Conservation (phyloP, 2,797 vertebrate genomes). For the Eulemur mongoz region DNA sequence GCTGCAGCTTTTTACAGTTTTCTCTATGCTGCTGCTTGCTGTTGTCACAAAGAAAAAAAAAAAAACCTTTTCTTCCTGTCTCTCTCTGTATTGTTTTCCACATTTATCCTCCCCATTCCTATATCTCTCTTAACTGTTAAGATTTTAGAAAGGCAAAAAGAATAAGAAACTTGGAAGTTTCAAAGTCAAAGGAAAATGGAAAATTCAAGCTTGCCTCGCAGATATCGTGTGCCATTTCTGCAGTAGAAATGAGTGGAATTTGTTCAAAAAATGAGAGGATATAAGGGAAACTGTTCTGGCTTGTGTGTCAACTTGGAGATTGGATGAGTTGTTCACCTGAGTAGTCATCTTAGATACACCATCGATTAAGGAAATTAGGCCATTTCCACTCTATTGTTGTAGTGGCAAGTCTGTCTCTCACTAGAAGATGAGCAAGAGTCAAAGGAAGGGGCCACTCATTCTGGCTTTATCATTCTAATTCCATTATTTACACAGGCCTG, state of each 20-base stretch:
- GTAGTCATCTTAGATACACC: neutral
- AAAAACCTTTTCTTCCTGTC: neutral
- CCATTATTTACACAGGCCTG: neutral
- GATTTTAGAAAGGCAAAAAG: slow-evolving; percentile 35
- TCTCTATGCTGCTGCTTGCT: neutral
- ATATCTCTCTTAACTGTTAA: neutral
- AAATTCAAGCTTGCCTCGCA: neutral
- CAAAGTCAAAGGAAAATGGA: slow-evolving; percentile 13
- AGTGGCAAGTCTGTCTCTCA: neutral
- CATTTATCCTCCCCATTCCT: slow-evolving; percentile 1
- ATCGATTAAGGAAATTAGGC: neutral
- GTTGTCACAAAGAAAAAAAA: neutral
- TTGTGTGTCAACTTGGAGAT: neutral
- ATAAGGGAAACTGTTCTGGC: neutral
- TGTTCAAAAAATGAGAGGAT: neutral
- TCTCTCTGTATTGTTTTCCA: neutral
- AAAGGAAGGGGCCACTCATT: neutral
- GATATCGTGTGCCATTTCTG: neutral
- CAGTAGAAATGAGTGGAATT: neutral
- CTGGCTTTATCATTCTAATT: neutral
- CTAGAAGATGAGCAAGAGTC: neutral
- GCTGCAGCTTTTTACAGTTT: neutral
- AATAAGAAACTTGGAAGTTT: neutral
- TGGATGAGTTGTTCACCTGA: neutral
- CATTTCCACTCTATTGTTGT: neutral